Percentiles rank a stretch among this genome's conserved stretches.
Conservation (phyloP, 2,113 vertebrate species). For the Marmota monax region DNA sequence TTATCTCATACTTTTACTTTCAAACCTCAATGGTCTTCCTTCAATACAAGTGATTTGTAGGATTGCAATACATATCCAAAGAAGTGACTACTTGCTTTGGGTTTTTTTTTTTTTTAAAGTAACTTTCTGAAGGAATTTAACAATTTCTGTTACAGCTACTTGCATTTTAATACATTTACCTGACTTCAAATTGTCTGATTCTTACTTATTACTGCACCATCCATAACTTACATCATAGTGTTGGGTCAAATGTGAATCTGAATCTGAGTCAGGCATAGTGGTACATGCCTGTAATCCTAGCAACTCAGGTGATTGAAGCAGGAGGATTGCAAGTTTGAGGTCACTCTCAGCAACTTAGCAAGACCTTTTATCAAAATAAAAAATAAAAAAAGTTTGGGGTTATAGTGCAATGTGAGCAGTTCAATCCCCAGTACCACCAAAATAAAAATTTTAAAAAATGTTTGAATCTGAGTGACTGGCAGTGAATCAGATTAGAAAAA, state of each 20-base stretch:
- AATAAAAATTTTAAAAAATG: too few relatives aligned
- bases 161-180: background rate
- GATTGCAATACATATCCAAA: background rate
- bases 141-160: background rate
- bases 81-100: background rate
- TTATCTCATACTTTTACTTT: background rate
- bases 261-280: background rate
- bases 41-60: background rate
- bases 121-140: background rate
- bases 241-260: background rate
- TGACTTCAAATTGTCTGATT: slow-evolving; percentile 9
- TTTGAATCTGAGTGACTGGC: background rate
- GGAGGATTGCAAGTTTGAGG: too few relatives aligned
- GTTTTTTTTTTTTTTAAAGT: background rate
- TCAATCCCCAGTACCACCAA: too few relatives aligned
- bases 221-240: background rate
- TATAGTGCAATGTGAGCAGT: too few relatives aligned
- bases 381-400: too few relatives aligned
- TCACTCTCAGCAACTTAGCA: too few relatives aligned
- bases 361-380: too few relatives aligned
- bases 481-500: background rate
- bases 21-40: background rate
- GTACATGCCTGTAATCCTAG: too few relatives aligned
- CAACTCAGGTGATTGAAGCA: too few relatives aligned
- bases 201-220: background rate